Percentiles rank a stretch among this genome's conserved stretches.
These are phyloP conservation scores for Scolanthus callimorphus DNA, from an alignment of 92 coral and sea anemone genomes.

Conservation along the genomic window DNA sequence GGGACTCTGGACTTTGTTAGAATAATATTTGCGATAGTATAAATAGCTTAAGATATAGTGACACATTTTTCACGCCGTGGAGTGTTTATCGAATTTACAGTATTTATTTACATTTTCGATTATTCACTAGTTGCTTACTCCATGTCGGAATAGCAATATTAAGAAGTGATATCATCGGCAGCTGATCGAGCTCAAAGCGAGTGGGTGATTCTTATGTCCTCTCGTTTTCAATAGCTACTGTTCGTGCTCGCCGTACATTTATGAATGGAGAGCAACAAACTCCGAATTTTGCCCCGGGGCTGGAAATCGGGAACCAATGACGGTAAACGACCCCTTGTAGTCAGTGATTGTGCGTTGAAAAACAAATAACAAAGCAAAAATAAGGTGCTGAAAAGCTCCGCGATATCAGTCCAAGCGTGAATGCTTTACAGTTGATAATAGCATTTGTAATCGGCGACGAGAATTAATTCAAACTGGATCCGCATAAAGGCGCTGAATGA, in stretches of 20 bases:
- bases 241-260: too few relatives aligned
- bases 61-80: slow-evolving; percentile 35
- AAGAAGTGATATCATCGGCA: neutral
- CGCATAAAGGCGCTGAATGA: slow-evolving; percentile 8
- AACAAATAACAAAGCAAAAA: neutral
- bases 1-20: neutral
- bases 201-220: too few relatives aligned
- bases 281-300: neutral
- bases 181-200: too few relatives aligned
- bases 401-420: neutral
- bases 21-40: neutral
- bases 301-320: neutral
- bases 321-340: neutral
- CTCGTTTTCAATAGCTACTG: too few relatives aligned
- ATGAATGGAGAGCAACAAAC: neutral
- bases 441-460: neutral
- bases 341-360: neutral
- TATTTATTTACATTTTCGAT: slow-evolving; percentile 24
- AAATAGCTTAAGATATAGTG: too few relatives aligned
- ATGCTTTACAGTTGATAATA: neutral
- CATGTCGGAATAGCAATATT: neutral
- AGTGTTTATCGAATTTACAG: slow-evolving; percentile 49
- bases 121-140: slow-evolving; percentile 2
- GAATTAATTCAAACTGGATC: neutral
- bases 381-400: neutral